A percentile compares a stretch with the other conserved stretches of the same genome.
Conservation (phyloP, 2,888 invertebrate genomes). For the Cistogaster globosa region DNA sequence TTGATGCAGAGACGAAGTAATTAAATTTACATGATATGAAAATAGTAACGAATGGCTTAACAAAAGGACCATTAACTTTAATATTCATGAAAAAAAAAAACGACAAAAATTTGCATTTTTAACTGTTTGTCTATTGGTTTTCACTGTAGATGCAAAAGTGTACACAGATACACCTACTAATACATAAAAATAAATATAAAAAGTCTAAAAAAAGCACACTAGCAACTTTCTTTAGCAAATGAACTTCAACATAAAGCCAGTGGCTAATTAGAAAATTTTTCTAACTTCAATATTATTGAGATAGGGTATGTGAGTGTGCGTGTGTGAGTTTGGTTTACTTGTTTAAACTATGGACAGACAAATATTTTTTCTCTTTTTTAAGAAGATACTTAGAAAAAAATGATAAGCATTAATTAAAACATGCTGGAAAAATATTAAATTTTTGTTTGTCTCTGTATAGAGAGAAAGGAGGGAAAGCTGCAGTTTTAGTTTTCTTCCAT, state of each 20-base stretch:
- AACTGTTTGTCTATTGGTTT: constrained; percentile 30
- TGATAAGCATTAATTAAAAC: neutral
- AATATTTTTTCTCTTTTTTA: neutral
- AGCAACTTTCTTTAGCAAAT: constrained; percentile 70
- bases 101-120: constrained; percentile 51
- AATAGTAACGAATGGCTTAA: constrained; percentile 40
- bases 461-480: neutral
- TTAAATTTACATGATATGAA: constrained; percentile 36
- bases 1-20: neutral
- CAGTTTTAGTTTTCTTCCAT: too few species aligned
- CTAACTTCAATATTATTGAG: constrained; percentile 37
- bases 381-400: constrained; percentile 5
- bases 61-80: constrained; percentile 55
- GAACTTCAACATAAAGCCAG: constrained; percentile 71
- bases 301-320: constrained; percentile 40
- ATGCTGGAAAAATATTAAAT: neutral
- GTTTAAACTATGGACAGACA: constrained; percentile 17
- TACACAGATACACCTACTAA: constrained; percentile 9
- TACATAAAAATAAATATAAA: constrained; percentile 12
- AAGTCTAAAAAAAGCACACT: constrained; percentile 30
- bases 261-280: constrained; percentile 81
- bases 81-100: constrained; percentile 23
- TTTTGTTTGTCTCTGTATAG: neutral
- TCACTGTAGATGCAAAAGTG: constrained; percentile 1
- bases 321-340: constrained; percentile 12